Percentiles rank a stretch among this genome's conserved stretches.
Evolutionary conservation across 1,140 invertebrate genomes (phyloP).

Genomic region (Hyposmocoma kahamanoa): DNA sequence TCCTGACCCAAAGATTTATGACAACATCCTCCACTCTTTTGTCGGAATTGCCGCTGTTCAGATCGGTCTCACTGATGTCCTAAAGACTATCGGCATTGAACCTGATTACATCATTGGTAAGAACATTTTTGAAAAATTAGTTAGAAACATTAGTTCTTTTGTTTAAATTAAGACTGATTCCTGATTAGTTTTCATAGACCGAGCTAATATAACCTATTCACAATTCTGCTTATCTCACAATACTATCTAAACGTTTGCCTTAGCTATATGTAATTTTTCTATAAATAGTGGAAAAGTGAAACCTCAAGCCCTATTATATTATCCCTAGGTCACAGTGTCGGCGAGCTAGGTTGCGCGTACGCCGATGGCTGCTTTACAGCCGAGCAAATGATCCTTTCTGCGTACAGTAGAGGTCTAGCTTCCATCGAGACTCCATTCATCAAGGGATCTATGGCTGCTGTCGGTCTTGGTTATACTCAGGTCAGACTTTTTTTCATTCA

Average conservation of each 20-base stretch:
- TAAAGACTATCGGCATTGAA: conserved; percentile 81
- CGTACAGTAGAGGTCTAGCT: conserved; percentile 90
- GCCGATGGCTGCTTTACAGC: conserved; percentile 89
- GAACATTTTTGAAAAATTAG: no score
- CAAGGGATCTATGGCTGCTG: conserved; percentile 88
- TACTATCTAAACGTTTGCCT: no score
- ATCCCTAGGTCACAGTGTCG: conserved; percentile 83
- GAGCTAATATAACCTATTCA: no score
- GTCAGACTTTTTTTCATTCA: conserved; percentile 36
- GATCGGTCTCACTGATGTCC: conserved; percentile 87
- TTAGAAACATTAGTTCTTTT: conserved; percentile 9
- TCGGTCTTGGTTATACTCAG: conserved; percentile 79
- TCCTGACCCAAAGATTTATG: conserved; percentile 81
- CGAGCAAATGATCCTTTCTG: conserved; percentile 87
- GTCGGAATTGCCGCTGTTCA: conserved; percentile 93
- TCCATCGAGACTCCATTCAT: conserved; percentile 86
- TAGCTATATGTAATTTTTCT: no score
- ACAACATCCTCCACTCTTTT: conserved; percentile 91
- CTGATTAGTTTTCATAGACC: no score
- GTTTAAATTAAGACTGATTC: no score
- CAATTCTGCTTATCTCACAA: no score
- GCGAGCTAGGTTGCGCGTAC: conserved; percentile 92
- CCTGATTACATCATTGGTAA: conserved; percentile 88
- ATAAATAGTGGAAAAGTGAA: no score
- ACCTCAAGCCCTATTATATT: no score